phyloP scores from a whole-genome alignment of 2,888 invertebrate genomes.

The Andrena fulva region DNA sequence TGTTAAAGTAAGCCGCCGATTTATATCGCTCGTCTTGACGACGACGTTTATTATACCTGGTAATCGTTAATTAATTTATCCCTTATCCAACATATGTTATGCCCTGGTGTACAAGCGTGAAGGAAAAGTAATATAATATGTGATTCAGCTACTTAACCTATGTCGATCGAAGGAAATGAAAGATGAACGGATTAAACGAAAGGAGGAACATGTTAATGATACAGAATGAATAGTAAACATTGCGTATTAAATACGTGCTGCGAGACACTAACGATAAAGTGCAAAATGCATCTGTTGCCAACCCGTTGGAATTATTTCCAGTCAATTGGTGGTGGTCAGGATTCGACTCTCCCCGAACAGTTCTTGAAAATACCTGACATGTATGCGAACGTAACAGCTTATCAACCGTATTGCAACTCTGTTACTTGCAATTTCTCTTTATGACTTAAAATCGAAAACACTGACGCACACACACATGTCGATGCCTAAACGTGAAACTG shows the following conservation, averaged over 20 bases:
- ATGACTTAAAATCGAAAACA: neutral
- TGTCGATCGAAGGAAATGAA: neutral
- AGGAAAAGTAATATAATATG: neutral
- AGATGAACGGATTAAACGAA: neutral
- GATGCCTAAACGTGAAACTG: too few relatives aligned
- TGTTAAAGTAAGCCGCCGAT: conserved; percentile 15
- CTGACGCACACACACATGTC: neutral
- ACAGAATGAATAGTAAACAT: conserved; percentile 8
- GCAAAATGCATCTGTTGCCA: conserved; percentile 53
- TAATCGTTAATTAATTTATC: conserved; percentile 12
- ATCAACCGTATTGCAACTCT: neutral
- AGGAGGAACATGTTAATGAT: neutral
- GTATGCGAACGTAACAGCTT: neutral
- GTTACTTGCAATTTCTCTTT: neutral
- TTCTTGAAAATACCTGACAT: neutral
- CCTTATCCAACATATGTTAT: conserved; percentile 18
- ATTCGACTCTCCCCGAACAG: neutral
- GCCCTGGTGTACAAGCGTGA: neutral
- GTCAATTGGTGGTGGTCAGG: conserved; percentile 38
- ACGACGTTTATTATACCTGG: neutral
- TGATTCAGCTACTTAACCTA: conserved; percentile 54
- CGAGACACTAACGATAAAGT: conserved; percentile 50
- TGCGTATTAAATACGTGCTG: neutral
- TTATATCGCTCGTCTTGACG: neutral
- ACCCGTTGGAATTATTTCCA: conserved; percentile 16